Percentiles rank a stretch among this genome's conserved stretches.
Evolutionary conservation across 2,797 vertebrate genomes (phyloP).

Genomic region (Simalia tracyae): DNA sequence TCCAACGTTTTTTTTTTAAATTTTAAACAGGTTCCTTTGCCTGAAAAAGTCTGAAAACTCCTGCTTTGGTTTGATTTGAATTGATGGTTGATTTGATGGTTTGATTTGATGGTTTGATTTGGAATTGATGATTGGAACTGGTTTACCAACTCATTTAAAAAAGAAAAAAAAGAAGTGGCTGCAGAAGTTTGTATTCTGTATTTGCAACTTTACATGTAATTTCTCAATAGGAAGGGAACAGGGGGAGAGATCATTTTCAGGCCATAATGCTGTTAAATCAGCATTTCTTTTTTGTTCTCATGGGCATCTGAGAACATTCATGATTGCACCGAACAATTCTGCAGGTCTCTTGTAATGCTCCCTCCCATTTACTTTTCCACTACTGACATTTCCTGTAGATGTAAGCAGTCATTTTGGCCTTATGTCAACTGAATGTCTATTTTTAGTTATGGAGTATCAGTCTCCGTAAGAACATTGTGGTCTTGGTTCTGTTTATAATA

Average conservation of each 20-base stretch:
- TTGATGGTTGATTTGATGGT: too few species aligned
- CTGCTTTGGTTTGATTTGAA: background rate
- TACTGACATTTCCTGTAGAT: slow-evolving; percentile 47
- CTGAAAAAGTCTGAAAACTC: background rate
- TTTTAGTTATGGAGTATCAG: background rate
- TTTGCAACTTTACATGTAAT: background rate
- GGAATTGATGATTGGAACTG: too few species aligned
- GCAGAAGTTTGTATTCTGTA: too few species aligned
- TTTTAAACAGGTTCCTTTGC: background rate
- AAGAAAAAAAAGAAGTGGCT: background rate
- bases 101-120: background rate
- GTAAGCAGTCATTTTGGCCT: background rate
- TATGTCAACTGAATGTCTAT: background rate
- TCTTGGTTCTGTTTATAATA: slow-evolving; percentile 43
- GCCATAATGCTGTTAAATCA: background rate
- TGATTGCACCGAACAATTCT: background rate
- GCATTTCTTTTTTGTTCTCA: background rate
- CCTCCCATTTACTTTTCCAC: slow-evolving; percentile 47
- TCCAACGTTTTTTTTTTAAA: background rate
- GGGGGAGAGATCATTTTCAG: background rate
- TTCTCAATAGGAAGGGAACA: background rate
- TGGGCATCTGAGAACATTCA: background rate
- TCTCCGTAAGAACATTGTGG: slow-evolving; percentile 18
- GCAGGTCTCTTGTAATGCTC: slow-evolving; percentile 13
- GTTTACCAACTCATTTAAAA: background rate